Evolutionary conservation across 2,797 vertebrate genomes (phyloP).

Genomic region (Anniella stebbinsi): DNA sequence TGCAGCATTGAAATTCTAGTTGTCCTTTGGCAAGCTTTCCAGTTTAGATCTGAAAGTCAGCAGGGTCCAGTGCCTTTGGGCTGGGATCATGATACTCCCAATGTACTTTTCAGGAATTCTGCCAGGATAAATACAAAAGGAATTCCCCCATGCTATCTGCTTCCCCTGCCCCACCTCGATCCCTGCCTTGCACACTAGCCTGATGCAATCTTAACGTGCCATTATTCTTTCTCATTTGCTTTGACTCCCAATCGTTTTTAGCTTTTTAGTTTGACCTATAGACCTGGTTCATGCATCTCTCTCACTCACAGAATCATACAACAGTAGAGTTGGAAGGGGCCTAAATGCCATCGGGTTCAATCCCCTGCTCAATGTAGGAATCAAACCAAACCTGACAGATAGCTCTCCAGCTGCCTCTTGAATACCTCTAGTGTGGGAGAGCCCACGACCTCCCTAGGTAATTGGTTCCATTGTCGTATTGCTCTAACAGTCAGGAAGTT

Average conservation of each 20-base stretch:
- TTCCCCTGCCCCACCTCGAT: conserved; percentile 56
- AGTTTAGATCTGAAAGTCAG: background rate
- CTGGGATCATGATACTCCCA: background rate
- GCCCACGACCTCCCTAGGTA: too few relatives aligned
- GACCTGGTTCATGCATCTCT: too few relatives aligned
- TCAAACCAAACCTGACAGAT: too few relatives aligned
- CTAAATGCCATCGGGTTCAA: too few relatives aligned
- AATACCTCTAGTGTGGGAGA: too few relatives aligned
- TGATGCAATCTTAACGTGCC: conserved; percentile 52
- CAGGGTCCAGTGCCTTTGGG: background rate
- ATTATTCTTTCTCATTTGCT: conserved; percentile 16
- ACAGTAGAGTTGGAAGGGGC: too few relatives aligned
- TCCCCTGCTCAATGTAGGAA: too few relatives aligned
- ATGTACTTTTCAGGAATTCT: conserved; percentile 9
- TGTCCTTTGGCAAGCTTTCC: conserved; percentile 27
- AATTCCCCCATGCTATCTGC: conserved; percentile 36
- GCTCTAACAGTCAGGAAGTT: too few relatives aligned
- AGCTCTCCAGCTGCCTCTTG: too few relatives aligned
- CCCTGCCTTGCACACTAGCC: conserved; percentile 1
- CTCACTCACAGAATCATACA: too few relatives aligned
- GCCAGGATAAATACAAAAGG: conserved; percentile 38
- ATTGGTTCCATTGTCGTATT: too few relatives aligned
- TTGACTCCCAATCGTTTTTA: background rate
- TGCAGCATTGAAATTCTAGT: conserved; percentile 19
- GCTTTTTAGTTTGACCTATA: background rate